Base-by-base conservation (phyloP, 2,113 vertebrate genomes). In the Chaetorhynchus papuensis region DNA sequence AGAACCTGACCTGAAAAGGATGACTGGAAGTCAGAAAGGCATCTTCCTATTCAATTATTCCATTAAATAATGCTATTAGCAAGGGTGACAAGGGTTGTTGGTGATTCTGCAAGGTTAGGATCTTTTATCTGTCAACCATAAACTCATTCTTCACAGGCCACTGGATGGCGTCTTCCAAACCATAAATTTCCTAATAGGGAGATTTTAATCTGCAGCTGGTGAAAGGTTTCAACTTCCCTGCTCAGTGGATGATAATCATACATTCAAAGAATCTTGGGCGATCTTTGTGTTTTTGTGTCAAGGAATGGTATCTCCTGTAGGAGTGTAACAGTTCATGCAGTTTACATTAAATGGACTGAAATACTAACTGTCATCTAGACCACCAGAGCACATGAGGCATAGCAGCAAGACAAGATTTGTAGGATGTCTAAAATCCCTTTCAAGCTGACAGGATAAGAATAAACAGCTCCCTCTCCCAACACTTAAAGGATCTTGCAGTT, bases 341-440 rank as follows among this genome's bases (percentile, higher is more conserved):
- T 93, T 96, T 89, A 83, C 60, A 31, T 90, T 71, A 68, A 79
- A 71, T 53, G 53, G 44, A 45, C 85, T 88, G 85, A 92, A 93
- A 94, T 68, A 80, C 65, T 59, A 53, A 68, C 84, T 90, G 82
- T 86, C 79, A 47, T 54, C 18, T 65, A 65, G 95, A 94, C 94
- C 82, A 96, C 90, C 87, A 78, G 69, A 79, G 78, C 17, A 50
- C 10, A 65, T 30, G 47, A 91, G 66, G 71, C 84, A 22, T n/a
- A 88, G 74, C 57, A 91, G 74, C 66, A 66, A 90, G 71, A 49
- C 65, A 69, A 91, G 93, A 81, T 90, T 74, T 86, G 87, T 70
- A 53, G 63, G 52, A 63, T 90, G 64, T 83, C 78, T 90, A 77
- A 86, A 95, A 83, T 88, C 81, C 28, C 39, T 87, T 74, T 94